A percentile compares a stretch with the other conserved stretches of the same genome.
Evolutionary conservation across 1,140 invertebrate species (phyloP).

Genomic region (Ridgeia piscesae): DNA sequence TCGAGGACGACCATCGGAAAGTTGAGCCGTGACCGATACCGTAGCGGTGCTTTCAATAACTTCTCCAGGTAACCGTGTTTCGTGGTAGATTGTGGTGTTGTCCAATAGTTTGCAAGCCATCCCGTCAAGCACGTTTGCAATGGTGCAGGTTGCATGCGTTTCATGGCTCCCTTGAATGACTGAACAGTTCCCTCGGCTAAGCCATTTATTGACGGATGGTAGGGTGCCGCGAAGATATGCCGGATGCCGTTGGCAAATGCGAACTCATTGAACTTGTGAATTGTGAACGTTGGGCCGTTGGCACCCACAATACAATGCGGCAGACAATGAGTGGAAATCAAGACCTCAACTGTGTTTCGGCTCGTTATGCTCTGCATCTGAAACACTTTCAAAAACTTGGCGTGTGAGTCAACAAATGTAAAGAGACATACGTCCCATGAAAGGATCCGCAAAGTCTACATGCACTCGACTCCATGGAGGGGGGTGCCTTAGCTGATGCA

Average conservation of each 20-base stretch:
- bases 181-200: slow-evolving; percentile 31
- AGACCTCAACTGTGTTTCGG: neutral
- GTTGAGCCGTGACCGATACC: neutral
- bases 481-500: slow-evolving; percentile 32
- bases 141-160: slow-evolving; percentile 16
- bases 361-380: slow-evolving; percentile 16
- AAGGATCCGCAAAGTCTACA: slow-evolving; percentile 56
- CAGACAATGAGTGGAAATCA: slow-evolving; percentile 53
- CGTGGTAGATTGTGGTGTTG: slow-evolving; percentile 14
- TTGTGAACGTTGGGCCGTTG: slow-evolving; percentile 56
- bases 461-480: slow-evolving; percentile 41
- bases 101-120: slow-evolving; percentile 10
- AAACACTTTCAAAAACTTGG: slow-evolving; percentile 53
- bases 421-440: slow-evolving; percentile 51
- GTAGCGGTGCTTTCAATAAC: neutral
- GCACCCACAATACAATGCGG: slow-evolving; percentile 55
- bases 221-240: slow-evolving; percentile 36
- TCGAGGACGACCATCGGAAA: neutral
- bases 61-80: slow-evolving; percentile 12
- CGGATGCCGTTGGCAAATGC: slow-evolving; percentile 48
- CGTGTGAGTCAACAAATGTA: slow-evolving; percentile 58
- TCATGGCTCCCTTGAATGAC: slow-evolving; percentile 18
- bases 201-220: slow-evolving; percentile 44
- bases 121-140: slow-evolving; percentile 11
- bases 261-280: slow-evolving; percentile 52